phyloP scores from a whole-genome alignment of 1,140 invertebrate species.

The Drosophila parabipectinata region DNA sequence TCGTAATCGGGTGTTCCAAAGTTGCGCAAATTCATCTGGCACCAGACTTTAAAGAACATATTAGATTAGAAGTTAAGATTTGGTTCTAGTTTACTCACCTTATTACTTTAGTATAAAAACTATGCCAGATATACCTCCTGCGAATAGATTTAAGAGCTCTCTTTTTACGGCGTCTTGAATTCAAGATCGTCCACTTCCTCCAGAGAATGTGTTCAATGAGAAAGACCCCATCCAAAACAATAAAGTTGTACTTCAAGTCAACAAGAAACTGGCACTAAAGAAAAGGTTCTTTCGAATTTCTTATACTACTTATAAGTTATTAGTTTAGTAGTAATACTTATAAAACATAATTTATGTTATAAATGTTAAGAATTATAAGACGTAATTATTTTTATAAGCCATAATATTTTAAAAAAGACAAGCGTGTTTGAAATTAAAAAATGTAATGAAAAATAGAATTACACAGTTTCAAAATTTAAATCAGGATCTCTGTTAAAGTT shows the following conservation, averaged over 20 bases:
- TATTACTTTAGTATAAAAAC: slow-evolving; percentile 8
- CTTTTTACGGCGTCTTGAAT: no score
- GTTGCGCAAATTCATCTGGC: slow-evolving; percentile 2
- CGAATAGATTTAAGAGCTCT: neutral
- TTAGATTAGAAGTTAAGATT: no score
- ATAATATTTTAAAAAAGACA: no score
- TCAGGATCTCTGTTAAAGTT: no score
- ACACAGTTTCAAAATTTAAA: no score
- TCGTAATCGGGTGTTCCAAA: neutral
- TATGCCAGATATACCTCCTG: neutral
- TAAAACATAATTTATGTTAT: no score
- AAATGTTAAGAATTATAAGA: no score
- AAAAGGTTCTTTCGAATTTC: neutral
- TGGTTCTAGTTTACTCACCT: neutral
- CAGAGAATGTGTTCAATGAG: slow-evolving; percentile 3
- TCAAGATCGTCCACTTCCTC: slow-evolving; percentile 16
- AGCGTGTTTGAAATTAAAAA: no score
- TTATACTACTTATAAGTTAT: neutral
- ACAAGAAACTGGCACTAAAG: slow-evolving; percentile 9
- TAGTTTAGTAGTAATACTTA: neutral
- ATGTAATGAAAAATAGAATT: no score
- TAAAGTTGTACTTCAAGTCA: slow-evolving; percentile 10
- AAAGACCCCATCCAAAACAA: slow-evolving; percentile 30
- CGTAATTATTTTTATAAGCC: no score
- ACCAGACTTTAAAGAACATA: neutral